Evolutionary conservation across 2,113 vertebrate genomes (phyloP), one percentile per base, ranked within the genome.

Genomic region (Chrysochloris asiatica): DNA sequence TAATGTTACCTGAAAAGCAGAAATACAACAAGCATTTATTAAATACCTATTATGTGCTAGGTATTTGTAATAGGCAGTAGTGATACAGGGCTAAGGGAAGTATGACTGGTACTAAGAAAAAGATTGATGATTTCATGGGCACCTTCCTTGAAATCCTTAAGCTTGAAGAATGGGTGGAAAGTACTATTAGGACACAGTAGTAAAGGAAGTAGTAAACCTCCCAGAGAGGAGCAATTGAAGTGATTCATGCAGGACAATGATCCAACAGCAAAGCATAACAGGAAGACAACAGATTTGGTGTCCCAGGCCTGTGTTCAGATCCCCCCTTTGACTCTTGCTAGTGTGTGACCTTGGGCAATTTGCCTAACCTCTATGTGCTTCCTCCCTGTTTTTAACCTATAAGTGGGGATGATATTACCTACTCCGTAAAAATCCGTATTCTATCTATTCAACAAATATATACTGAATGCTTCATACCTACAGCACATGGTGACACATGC

Each of bases 111-210:
- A 17, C 36, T 69, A 82, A 71, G 59, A 59, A n/a, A 84, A 50
- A 65, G 26, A 50, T 50, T 81, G 19, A 14, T 26, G 71, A 10
- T 43, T 77, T 17, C 52, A 43, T 10, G 17, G n/a, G 2, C 17
- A 43, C 78, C 75, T 81, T 85, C 26, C 12, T 14, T n/a, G 83
- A 75, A n/a, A 41, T 28, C 82, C 71, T 85, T 78, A 33, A 77
- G 50, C 50, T 76, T 50, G 24, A 83, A 2, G 41, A 7, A 3
- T 19, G 43, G 21, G 26, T 65, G 52, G 2, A 4, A 73, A 41
- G 59, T 47, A 43, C 13, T 80, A 43, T 2, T 21, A 83, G 47
- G n/a, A 43, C 45, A 2, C 12, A 43, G 2, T 36, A 38, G 12
- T 10, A 48, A 54, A 90, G n/a, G 11, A 17, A 73, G 50, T 0